phyloP scores from a whole-genome alignment of 1,140 invertebrate species.

The Coptotermes formosanus region DNA sequence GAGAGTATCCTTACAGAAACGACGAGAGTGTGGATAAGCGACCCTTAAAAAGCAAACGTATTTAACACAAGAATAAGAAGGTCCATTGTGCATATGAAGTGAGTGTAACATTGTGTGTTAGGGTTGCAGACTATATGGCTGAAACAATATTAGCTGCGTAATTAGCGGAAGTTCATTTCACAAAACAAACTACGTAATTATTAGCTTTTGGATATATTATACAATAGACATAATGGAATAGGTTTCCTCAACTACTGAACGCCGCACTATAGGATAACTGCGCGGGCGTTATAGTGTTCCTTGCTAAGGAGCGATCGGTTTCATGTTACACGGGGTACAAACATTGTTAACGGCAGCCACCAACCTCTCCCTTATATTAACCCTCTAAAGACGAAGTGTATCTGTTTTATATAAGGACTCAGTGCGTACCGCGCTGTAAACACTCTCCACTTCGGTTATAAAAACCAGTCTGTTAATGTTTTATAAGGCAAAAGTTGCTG shows the following conservation, averaged over 20 bases:
- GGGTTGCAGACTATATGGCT: not conserved
- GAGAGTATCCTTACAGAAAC: too few species aligned
- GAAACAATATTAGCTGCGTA: slow-evolving; percentile 16
- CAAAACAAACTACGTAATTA: slow-evolving; percentile 9
- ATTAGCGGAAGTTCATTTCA: slow-evolving; percentile 18
- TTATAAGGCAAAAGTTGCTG: too few species aligned
- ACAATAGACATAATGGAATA: not conserved
- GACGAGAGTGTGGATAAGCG: too few species aligned
- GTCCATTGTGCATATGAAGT: not conserved
- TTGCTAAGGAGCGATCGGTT: not conserved
- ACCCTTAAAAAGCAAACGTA: too few species aligned
- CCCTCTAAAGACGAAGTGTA: too few species aligned
- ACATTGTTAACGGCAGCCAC: not conserved
- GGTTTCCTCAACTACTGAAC: not conserved
- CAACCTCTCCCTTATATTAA: too few species aligned
- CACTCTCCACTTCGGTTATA: too few species aligned
- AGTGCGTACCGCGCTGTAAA: too few species aligned
- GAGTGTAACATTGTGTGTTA: not conserved
- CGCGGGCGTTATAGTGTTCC: not conserved
- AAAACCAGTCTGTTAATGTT: too few species aligned
- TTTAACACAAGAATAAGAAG: not conserved
- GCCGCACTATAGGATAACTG: not conserved
- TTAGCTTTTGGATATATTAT: slow-evolving; percentile 19
- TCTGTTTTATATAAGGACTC: too few species aligned
- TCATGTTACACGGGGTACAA: not conserved